phyloP scores from a whole-genome alignment of 1,140 invertebrate genomes.

The Lepeophtheirus salmonis region DNA sequence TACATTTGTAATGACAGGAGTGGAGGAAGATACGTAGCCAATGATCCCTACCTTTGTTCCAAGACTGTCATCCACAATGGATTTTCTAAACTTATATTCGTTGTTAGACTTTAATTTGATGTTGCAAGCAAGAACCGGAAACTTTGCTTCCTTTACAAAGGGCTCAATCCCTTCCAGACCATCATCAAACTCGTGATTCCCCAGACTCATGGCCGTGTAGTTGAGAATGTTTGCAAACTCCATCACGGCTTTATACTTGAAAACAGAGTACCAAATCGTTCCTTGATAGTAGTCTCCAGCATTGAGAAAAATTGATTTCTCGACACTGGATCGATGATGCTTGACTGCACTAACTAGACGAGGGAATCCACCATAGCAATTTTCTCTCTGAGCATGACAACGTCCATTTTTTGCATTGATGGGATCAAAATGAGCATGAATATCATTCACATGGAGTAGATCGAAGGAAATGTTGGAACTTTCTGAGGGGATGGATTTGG shows the following conservation, averaged over 20 bases:
- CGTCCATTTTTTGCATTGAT: slow-evolving; percentile 41
- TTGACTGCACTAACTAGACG: slow-evolving; percentile 34
- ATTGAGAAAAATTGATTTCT: slow-evolving; percentile 50
- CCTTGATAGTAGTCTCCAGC: slow-evolving; percentile 78
- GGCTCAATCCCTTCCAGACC: slow-evolving; percentile 50
- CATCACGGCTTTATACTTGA: slow-evolving; percentile 51
- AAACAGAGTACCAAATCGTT: slow-evolving; percentile 55
- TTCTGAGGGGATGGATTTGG: no score
- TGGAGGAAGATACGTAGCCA: slow-evolving; percentile 69
- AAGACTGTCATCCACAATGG: not conserved
- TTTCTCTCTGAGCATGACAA: slow-evolving; percentile 32
- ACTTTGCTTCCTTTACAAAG: slow-evolving; percentile 47
- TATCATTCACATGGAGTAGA: slow-evolving; percentile 71
- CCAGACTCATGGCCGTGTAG: slow-evolving; percentile 64
- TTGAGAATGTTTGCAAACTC: slow-evolving; percentile 52
- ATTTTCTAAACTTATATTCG: slow-evolving; percentile 34
- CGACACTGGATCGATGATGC: slow-evolving; percentile 31
- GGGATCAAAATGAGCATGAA: slow-evolving; percentile 64
- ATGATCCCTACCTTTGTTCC: slow-evolving; percentile 56
- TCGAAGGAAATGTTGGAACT: slow-evolving; percentile 48
- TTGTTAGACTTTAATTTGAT: slow-evolving; percentile 44
- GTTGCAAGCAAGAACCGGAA: slow-evolving; percentile 56
- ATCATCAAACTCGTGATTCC: slow-evolving; percentile 84
- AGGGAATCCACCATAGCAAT: slow-evolving; percentile 62
- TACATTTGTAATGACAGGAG: slow-evolving; percentile 28